A percentile compares a stretch with the other conserved stretches of the same genome.
Conservation (phyloP, 2,888 invertebrate genomes). For the Coelinius sp. region DNA sequence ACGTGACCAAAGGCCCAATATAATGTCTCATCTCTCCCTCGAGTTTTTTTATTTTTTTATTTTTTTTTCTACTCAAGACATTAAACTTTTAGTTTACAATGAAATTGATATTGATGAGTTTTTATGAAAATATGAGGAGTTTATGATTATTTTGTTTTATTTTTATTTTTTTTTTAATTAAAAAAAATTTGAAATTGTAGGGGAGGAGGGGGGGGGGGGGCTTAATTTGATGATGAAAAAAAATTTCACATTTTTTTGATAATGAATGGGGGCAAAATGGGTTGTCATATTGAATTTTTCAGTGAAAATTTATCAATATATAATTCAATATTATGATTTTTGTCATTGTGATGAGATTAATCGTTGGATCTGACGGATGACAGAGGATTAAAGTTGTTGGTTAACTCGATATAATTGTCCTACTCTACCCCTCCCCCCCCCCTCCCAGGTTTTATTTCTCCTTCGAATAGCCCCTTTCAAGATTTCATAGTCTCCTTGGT, state of each 20-base stretch:
- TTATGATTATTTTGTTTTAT: not conserved
- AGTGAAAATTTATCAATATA: not conserved
- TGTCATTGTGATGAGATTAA: slow-evolving; percentile 11
- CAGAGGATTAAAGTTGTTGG: slow-evolving; percentile 69
- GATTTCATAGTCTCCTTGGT: not conserved
- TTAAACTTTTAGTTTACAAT: slow-evolving; percentile 38
- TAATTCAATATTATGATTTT: not conserved
- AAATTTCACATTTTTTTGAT: not conserved
- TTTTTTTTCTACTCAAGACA: slow-evolving; percentile 28
- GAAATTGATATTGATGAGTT: slow-evolving; percentile 37
- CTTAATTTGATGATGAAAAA: not conserved
- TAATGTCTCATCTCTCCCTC: slow-evolving; percentile 29
- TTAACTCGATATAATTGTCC: slow-evolving; percentile 71
- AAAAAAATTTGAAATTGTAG: not conserved
- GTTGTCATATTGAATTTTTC: too few species aligned
- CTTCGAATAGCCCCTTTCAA: not conserved
- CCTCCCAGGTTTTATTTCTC: not conserved
- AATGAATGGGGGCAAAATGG: too few species aligned
- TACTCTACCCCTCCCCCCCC: slow-evolving; percentile 44
- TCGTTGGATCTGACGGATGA: slow-evolving; percentile 65
- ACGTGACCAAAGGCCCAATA: slow-evolving; percentile 41
- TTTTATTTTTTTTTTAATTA: not conserved
- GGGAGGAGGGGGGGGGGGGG: not conserved
- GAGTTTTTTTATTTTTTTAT: slow-evolving; percentile 4
- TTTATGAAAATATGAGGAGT: not conserved